Base-by-base conservation (phyloP, 2,888 invertebrate species). In the Polydrusus tereticollis region DNA sequence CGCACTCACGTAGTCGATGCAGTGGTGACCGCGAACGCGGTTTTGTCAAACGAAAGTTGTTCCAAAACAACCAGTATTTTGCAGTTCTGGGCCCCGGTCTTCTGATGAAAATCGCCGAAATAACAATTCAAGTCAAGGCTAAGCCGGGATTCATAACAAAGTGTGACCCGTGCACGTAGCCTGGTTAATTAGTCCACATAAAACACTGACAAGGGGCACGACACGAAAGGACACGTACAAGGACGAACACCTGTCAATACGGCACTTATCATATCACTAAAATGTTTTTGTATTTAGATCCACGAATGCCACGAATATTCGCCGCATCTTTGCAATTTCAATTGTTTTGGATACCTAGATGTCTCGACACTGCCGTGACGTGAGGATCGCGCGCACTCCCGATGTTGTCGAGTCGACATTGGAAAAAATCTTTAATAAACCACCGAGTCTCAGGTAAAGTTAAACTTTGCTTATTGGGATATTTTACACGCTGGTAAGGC, bases 341-440 rank as follows among this genome's bases (percentile, higher is more conserved):
- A 83, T 84, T 84, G 84, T 84, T 84, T 84, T 84, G 84, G 81
- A 80, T 80, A 82, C 82, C 82, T 81, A 78, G 81, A 79, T 80
- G 82, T 83, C 82, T 80, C 79, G 81, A 80, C 82, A 80, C 78
- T 78, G 70, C 63, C 41, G 73, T 76, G 74, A n/a, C 62, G 69
- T 67, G 72, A 69, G 29, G 69, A 47, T 47, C 55, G 63, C 71
- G 74, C 63, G 64, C 26, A 52, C n/a, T n/a, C 14, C 12, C 64
- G 20, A 16, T 43, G 60, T 68, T 68, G 68, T 23, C 60, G 47
- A 50, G 2, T 60, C 26, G 14, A 23, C 16, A 18, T 5, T 14
- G 10, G 29, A 55, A 29, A 47, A 55, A 55, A 18, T n/a, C 6
- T 47, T 47, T 10, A 47, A 41, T 1, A 41, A 20, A 8, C n/a